Evolutionary conservation across 2,797 vertebrate species (phyloP), one percentile per base, ranked within the genome.

Genomic region (Xiphorhynchus erythropygius): DNA sequence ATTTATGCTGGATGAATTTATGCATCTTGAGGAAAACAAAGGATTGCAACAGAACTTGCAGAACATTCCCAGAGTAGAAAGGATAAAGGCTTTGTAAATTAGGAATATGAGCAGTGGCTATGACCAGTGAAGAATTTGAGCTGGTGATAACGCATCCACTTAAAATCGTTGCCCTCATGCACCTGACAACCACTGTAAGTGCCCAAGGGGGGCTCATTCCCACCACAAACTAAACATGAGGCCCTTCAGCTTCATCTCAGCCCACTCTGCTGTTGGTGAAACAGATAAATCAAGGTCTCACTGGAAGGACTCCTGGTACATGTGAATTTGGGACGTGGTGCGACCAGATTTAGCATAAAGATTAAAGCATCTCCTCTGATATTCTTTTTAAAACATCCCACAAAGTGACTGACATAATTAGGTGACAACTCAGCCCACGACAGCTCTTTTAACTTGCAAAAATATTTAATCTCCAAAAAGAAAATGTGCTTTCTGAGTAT

Each of bases 351-450:
- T 10, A 95, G 91, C 84, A 73, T 10, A 3, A 50, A 91, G 92
- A 96, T 93, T 9, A 89, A 91, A 95, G 82, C 13, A 9, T 37
- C 73, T 41, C 68, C 84, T 96, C 82, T 89, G 79, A 50, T 62
- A 78, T 57, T 84, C 90, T 93, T 91, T 91, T 94, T 94, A 92
- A 95, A 96, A 95, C 23, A 91, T 23, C 85, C 95, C 94, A 89
- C 95, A 92, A 93, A 87, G 92, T 93, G 93, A 73, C 82, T 94
- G 96, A 95, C 96, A 97, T 7, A 97, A 96, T 91, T 92, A 92
- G 95, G 96, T 91, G 95, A 96, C 94, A 94, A 73, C 91, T 88
- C 94, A 97, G 94, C 95, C 96, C 92, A 96, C 92, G 47, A 95
- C 95, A 87, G 76, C 82, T 87, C 90, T 91, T 96, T 94, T 78